phyloP scores from a whole-genome alignment of 2,888 invertebrate genomes.

The Hypselothyrea guttata region DNA sequence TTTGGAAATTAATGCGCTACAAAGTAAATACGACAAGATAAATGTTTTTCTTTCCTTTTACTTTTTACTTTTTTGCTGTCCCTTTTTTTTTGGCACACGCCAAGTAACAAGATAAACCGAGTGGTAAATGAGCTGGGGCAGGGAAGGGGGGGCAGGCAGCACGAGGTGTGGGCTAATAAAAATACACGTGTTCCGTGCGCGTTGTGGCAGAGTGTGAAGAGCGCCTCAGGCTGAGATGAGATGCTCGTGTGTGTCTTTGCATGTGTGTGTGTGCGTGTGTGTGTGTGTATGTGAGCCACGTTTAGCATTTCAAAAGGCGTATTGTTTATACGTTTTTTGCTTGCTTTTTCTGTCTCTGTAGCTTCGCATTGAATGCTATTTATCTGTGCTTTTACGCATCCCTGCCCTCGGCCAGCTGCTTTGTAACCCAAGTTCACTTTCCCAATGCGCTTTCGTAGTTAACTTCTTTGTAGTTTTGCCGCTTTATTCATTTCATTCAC shows the following conservation, averaged over 20 bases:
- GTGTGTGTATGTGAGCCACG: constrained; percentile 46
- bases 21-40: constrained; percentile 76
- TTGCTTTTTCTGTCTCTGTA: constrained; percentile 34
- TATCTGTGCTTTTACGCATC: constrained; percentile 53
- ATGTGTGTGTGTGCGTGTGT: constrained; percentile 13
- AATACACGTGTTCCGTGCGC: constrained; percentile 61
- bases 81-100: constrained; percentile 38
- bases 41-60: constrained; percentile 45
- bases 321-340: constrained; percentile 58
- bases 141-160: constrained; percentile 9
- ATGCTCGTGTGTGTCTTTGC: neutral
- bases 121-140: neutral
- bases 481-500: constrained; percentile 52
- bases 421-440: constrained; percentile 71
- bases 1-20: constrained; percentile 68
- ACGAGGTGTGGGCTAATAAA: constrained; percentile 56
- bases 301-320: constrained; percentile 77
- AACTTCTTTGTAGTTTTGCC: constrained; percentile 70
- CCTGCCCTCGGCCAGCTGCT: constrained; percentile 20
- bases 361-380: constrained; percentile 68
- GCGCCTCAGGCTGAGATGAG: constrained; percentile 39
- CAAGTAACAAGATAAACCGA: constrained; percentile 60
- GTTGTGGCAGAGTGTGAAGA: constrained; percentile 59
- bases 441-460: constrained; percentile 61
- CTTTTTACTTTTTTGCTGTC: constrained; percentile 21